These are phyloP conservation scores for Ormyrus rosae DNA, from an alignment of 2,888 invertebrate species.

Conservation along the genomic window DNA sequence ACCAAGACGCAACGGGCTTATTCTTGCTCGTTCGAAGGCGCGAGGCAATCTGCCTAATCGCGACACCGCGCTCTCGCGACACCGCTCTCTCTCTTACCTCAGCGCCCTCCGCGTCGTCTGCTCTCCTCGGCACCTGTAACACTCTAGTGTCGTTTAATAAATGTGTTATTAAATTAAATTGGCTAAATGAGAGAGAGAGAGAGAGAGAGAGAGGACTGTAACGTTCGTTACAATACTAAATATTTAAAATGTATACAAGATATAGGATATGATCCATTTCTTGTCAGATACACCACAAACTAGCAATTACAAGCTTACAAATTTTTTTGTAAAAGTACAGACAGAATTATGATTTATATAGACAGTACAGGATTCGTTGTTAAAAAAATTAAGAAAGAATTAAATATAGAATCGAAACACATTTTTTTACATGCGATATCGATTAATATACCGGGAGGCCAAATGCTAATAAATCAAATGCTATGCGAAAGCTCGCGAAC, in stretches of 20 bases:
- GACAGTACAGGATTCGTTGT: not conserved
- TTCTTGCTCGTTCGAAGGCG: too few relatives aligned
- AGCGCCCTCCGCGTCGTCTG: too few relatives aligned
- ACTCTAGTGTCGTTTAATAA: too few relatives aligned
- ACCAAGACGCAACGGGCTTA: too few relatives aligned
- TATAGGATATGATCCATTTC: not conserved
- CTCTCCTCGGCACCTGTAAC: too few relatives aligned
- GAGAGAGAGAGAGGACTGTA: too few relatives aligned
- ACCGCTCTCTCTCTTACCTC: too few relatives aligned
- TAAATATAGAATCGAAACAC: slow-evolving; percentile 1
- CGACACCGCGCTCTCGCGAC: too few relatives aligned
- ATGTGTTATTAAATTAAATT: too few relatives aligned
- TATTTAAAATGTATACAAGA: not conserved
- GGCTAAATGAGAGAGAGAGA: too few relatives aligned
- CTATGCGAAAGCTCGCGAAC: not conserved
- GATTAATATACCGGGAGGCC: not conserved
- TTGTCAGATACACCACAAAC: not conserved
- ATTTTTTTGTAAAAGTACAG: not conserved
- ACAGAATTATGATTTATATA: not conserved
- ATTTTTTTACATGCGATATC: slow-evolving; percentile 17
- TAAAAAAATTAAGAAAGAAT: not conserved
- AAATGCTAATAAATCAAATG: not conserved
- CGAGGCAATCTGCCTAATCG: too few relatives aligned
- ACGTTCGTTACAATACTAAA: too few relatives aligned
- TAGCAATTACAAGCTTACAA: not conserved